These are phyloP conservation scores for Tetrao urogallus DNA, from an alignment of 2,113 vertebrate genomes.

Conservation along the genomic window DNA sequence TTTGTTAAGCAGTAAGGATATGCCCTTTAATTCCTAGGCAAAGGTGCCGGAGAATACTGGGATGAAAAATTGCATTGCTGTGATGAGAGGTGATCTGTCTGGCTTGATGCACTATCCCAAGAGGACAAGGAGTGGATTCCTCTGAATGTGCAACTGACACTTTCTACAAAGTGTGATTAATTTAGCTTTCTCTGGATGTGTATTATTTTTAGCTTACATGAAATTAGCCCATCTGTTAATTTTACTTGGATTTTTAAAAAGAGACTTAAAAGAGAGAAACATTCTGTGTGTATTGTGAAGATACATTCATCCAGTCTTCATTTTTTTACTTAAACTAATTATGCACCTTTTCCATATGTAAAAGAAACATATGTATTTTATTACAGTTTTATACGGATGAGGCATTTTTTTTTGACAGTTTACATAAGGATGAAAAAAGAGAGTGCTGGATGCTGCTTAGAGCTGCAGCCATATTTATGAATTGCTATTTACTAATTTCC, in stretches of 20 bases:
- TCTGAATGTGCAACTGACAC: background rate
- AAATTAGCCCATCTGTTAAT: background rate
- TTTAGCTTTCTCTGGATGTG: background rate
- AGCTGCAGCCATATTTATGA: conserved; percentile 38
- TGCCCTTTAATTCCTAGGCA: background rate
- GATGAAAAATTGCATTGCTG: background rate
- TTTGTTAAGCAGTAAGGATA: background rate
- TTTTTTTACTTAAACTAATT: conserved; percentile 30
- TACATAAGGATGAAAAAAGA: background rate
- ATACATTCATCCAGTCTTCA: background rate
- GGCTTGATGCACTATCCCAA: background rate
- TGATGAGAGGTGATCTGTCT: background rate
- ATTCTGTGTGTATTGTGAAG: background rate
- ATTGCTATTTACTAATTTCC: conserved; percentile 32
- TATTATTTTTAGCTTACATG: conserved; percentile 3
- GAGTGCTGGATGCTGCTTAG: background rate
- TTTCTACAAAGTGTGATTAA: background rate
- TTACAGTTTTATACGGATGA: conserved; percentile 64
- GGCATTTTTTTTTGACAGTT: conserved; percentile 23
- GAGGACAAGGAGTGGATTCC: background rate
- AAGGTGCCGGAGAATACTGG: background rate
- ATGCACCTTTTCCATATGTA: conserved; percentile 18
- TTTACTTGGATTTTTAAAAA: background rate
- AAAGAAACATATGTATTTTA: conserved; percentile 47
- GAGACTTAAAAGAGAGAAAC: background rate